A percentile compares a stretch with the other conserved stretches of the same genome.
These are phyloP conservation scores for Drosophila biarmipes DNA, from an alignment of 1,140 invertebrate genomes.

Conservation along the genomic window DNA sequence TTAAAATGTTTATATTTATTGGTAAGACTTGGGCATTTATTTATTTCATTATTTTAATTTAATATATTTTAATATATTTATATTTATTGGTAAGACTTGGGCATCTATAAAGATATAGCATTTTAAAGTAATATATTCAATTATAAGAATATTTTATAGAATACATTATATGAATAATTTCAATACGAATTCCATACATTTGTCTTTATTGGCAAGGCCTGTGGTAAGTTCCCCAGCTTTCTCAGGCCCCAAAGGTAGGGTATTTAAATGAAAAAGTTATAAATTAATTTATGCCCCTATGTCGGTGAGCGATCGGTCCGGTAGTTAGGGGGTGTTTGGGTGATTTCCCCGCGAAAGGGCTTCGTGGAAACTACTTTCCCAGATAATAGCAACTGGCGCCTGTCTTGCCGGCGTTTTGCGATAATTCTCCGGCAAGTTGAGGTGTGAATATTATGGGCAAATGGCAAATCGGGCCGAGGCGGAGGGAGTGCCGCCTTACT, in stretches of 20 bases:
- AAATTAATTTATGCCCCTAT: constrained; percentile 12
- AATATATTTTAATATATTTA: no score
- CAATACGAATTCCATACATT: no score
- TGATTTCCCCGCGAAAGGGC: constrained; percentile 21
- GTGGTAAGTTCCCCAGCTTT: neutral
- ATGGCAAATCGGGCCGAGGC: neutral
- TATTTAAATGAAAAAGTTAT: neutral
- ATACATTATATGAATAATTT: no score
- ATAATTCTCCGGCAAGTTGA: constrained; percentile 25
- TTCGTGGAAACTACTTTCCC: constrained; percentile 32
- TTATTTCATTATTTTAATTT: no score
- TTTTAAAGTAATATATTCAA: no score
- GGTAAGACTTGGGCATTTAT: no score
- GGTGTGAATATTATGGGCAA: constrained; percentile 8
- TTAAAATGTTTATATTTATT: no score
- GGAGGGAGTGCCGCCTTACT: constrained; percentile 15
- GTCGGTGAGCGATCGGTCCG: constrained; percentile 13
- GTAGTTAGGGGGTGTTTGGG: neutral
- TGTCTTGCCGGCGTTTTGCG: constrained; percentile 22
- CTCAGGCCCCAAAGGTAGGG: neutral
- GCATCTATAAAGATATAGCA: no score
- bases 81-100: no score
- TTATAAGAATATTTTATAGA: no score
- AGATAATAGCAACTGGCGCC: constrained; percentile 28
- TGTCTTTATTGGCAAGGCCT: no score